Evolutionary conservation across 1,140 invertebrate genomes (phyloP).

Genomic region (Probaryconus sp.): DNA sequence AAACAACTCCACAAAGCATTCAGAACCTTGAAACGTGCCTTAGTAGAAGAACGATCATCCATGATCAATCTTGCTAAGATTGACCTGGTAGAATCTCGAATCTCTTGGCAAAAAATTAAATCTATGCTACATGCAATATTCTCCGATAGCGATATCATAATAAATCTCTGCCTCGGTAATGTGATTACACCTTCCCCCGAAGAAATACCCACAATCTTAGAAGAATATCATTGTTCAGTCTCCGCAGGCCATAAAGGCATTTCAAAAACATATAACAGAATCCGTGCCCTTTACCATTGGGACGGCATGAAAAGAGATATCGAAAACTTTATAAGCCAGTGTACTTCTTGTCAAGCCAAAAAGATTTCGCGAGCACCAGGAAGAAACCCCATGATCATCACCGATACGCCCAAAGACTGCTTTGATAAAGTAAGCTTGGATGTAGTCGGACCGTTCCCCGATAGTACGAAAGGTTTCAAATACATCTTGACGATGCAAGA

Average conservation of each 20-base stretch:
- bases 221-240: constrained; percentile 17
- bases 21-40: too few relatives aligned
- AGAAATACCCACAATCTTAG: constrained; percentile 6
- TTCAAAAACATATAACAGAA: constrained; percentile 32
- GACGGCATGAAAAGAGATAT: constrained; percentile 40
- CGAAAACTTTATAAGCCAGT: constrained; percentile 5
- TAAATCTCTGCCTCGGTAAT: too few relatives aligned
- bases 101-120: too few relatives aligned
- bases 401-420: constrained; percentile 27
- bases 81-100: too few relatives aligned
- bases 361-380: constrained; percentile 35
- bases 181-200: too few relatives aligned
- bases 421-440: constrained; percentile 60
- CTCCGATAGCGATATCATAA: too few relatives aligned
- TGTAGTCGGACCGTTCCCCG: constrained; percentile 63
- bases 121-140: too few relatives aligned
- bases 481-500: constrained; percentile 67
- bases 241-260: constrained; percentile 44
- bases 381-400: constrained; percentile 53
- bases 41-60: too few relatives aligned
- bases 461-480: constrained; percentile 56
- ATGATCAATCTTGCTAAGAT: too few relatives aligned
- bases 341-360: constrained; percentile 43
- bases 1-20: too few relatives aligned
- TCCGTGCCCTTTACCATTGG: constrained; percentile 35